Evolutionary conservation across 2,797 vertebrate species (phyloP).

Genomic region (Galaxias olidus): DNA sequence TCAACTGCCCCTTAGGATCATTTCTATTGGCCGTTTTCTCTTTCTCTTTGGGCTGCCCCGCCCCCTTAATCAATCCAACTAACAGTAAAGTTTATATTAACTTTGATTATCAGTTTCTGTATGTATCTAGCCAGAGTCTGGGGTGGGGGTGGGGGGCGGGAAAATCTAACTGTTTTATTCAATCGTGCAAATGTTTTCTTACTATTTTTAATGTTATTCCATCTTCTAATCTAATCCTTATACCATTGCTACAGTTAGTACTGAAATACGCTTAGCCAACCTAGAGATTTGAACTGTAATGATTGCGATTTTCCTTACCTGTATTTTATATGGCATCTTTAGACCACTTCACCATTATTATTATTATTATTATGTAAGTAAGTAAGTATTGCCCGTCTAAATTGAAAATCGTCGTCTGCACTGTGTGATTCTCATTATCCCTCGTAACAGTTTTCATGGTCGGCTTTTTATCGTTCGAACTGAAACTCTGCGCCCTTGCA

Average conservation of each 20-base stretch:
- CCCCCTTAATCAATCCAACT: conserved; percentile 72
- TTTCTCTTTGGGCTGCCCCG: conserved; percentile 63
- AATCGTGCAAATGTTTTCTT: conserved; percentile 80
- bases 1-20: conserved; percentile 58
- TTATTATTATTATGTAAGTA: conserved; percentile 56
- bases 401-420: conserved; percentile 70
- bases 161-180: conserved; percentile 74
- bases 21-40: conserved; percentile 63
- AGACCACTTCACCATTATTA: conserved; percentile 78
- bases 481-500: conserved; percentile 72
- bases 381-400: conserved; percentile 72
- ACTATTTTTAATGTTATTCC: conserved; percentile 80
- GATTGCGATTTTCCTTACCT: conserved; percentile 80
- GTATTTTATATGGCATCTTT: conserved; percentile 81
- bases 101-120: conserved; percentile 79
- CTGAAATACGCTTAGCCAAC: conserved; percentile 80
- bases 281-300: conserved; percentile 82
- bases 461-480: conserved; percentile 50
- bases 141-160: conserved; percentile 64
- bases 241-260: conserved; percentile 83
- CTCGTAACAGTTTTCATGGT: conserved; percentile 50
- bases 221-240: conserved; percentile 81
- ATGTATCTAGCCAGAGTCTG: conserved; percentile 79
- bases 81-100: conserved; percentile 82
- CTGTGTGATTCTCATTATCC: conserved; percentile 64